A percentile compares a stretch with the other conserved stretches of the same genome.
phyloP scores from a whole-genome alignment of 2,797 vertebrate species.

The Smutsia gigantea region DNA sequence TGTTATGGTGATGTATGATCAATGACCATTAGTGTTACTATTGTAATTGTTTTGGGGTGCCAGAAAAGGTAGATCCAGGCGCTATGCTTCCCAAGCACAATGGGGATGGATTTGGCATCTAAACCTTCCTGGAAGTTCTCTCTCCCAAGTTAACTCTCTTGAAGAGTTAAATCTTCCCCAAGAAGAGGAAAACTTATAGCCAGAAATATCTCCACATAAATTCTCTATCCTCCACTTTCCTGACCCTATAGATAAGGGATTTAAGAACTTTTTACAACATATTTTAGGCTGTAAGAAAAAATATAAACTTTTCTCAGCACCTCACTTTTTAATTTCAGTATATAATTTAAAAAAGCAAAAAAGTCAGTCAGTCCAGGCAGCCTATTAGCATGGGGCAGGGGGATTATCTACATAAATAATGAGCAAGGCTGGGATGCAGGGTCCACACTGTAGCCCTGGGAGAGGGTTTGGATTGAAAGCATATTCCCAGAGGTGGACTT shows the following conservation, averaged over 20 bases:
- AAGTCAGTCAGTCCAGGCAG: not conserved
- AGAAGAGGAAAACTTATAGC: not conserved
- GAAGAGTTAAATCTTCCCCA: not conserved
- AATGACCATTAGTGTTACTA: too few species aligned
- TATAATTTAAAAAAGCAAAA: not conserved
- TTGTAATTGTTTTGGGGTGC: too few species aligned
- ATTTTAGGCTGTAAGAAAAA: not conserved
- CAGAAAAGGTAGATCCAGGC: not conserved
- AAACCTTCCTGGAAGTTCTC: not conserved
- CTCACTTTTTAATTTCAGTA: slow-evolving; percentile 20
- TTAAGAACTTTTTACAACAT: slow-evolving; percentile 45
- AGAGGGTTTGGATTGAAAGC: not conserved
- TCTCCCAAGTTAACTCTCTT: not conserved
- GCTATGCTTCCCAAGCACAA: not conserved
- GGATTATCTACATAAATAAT: not conserved
- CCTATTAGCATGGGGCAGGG: not conserved
- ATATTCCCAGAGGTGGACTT: not conserved
- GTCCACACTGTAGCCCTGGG: not conserved
- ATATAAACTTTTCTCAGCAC: not conserved
- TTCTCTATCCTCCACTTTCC: not conserved
- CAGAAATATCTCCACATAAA: not conserved
- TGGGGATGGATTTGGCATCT: not conserved
- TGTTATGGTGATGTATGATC: too few species aligned
- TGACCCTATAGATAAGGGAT: not conserved
- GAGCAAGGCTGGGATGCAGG: not conserved